phyloP scores from a whole-genome alignment of 2,113 vertebrate species.

The Toxotes jaculatrix region DNA sequence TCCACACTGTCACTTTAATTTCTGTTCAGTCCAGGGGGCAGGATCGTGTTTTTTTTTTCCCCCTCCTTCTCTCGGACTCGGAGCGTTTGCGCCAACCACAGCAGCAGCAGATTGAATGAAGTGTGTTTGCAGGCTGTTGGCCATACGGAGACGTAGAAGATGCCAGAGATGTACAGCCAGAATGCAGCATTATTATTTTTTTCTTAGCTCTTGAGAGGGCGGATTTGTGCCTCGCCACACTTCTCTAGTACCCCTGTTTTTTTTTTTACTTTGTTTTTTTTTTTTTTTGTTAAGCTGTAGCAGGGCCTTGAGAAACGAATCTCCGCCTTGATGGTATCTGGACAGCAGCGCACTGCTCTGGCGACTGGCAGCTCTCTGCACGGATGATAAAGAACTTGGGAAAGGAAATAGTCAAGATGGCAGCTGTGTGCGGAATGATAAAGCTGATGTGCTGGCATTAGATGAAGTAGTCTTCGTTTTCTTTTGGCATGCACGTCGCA shows the following conservation, averaged over 20 bases:
- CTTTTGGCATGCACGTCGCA: constrained; percentile 48
- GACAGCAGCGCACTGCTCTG: constrained; percentile 27
- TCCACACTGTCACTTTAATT: constrained; percentile 83
- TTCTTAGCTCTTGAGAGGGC: not conserved
- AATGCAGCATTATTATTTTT: not conserved
- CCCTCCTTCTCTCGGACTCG: constrained; percentile 26
- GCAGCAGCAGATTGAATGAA: constrained; percentile 71
- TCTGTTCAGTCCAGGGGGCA: constrained; percentile 82
- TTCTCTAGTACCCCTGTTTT: constrained; percentile 8
- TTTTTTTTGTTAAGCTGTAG: constrained; percentile 6
- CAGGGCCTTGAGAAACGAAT: constrained; percentile 53
- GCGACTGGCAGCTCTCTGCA: constrained; percentile 55
- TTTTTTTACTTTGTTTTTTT: not conserved
- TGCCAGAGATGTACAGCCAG: constrained; percentile 18
- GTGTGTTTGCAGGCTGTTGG: constrained; percentile 52
- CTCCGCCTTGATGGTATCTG: constrained; percentile 68
- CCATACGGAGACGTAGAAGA: constrained; percentile 35
- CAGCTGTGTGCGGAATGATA: constrained; percentile 87
- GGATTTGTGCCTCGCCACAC: constrained; percentile 20
- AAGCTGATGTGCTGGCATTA: constrained; percentile 82
- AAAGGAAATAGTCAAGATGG: constrained; percentile 92
- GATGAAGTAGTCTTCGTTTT: constrained; percentile 13
- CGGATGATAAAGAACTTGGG: constrained; percentile 83
- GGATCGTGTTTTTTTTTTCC: constrained; percentile 54
- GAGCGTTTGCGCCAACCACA: constrained; percentile 61